Percentiles rank a stretch among this genome's conserved stretches.
phyloP scores from a whole-genome alignment of 2,888 invertebrate genomes.

The Labia minor region DNA sequence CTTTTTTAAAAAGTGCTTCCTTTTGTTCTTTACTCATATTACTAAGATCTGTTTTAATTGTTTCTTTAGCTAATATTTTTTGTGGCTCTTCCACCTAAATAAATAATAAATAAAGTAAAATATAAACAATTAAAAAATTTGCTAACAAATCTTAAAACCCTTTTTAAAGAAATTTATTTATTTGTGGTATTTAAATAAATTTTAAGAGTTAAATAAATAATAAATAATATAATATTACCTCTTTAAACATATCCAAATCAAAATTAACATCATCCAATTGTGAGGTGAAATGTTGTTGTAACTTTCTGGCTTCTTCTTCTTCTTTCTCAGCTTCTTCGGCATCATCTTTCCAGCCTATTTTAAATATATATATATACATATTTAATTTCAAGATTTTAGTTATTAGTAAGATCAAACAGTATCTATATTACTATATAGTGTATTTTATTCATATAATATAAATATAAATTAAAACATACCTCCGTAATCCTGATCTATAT shows the following conservation, averaged over 20 bases:
- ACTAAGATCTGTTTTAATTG: conserved; percentile 64
- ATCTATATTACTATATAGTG: not conserved
- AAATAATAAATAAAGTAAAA: conserved; percentile 21
- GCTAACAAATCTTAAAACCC: no score
- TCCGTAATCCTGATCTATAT: conserved; percentile 76
- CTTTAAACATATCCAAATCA: conserved; percentile 46
- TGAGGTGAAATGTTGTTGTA: conserved; percentile 64
- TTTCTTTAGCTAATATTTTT: conserved; percentile 34
- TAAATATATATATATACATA: no score
- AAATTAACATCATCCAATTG: conserved; percentile 72
- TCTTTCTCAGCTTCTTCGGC: conserved; percentile 66
- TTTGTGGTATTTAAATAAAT: not conserved
- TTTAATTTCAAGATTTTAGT: no score
- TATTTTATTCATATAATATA: not conserved
- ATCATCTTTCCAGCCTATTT: conserved; percentile 36
- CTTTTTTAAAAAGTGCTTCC: conserved; percentile 62
- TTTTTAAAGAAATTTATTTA: not conserved
- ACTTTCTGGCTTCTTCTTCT: conserved; percentile 70
- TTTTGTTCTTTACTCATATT: conserved; percentile 66
- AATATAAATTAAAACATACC: conserved; percentile 38
- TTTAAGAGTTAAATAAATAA: not conserved
- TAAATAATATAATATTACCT: conserved; percentile 32
- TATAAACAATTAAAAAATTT: conserved; percentile 16
- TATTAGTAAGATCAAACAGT: no score
- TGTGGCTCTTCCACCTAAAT: conserved; percentile 30